These are phyloP conservation scores for Stenopsyche tienmushanensis DNA, from an alignment of 1,140 invertebrate genomes.

Conservation along the genomic window DNA sequence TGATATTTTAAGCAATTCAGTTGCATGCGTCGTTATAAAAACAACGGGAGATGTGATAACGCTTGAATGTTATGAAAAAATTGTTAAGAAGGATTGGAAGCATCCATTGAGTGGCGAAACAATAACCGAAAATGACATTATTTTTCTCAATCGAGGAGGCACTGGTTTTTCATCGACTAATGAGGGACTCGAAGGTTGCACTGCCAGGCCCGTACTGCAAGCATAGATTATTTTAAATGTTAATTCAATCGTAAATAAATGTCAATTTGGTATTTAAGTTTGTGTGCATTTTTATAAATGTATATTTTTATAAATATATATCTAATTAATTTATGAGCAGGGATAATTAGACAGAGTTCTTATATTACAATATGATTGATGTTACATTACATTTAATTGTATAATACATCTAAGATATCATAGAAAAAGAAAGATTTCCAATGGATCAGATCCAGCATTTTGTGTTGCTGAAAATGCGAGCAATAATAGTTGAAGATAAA, in stretches of 20 bases:
- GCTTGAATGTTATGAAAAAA: conserved; percentile 93
- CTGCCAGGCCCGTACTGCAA: conserved; percentile 84
- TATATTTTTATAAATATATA: too few species aligned
- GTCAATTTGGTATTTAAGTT: not conserved
- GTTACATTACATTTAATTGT: too few species aligned
- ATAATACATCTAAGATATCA: too few species aligned
- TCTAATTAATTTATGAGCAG: too few species aligned
- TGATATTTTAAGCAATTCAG: conserved; percentile 92
- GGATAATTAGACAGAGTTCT: too few species aligned
- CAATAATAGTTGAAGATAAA: too few species aligned
- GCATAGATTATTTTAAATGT: conserved; percentile 57
- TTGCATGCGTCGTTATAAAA: conserved; percentile 87
- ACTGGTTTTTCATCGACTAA: conserved; percentile 92
- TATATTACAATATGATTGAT: too few species aligned
- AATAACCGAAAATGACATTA: conserved; percentile 92
- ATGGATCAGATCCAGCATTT: too few species aligned
- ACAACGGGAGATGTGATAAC: conserved; percentile 89
- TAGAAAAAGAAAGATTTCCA: too few species aligned
- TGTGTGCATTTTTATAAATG: not conserved
- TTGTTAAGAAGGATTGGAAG: conserved; percentile 96
- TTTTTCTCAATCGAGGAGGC: conserved; percentile 89
- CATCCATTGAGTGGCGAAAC: conserved; percentile 90
- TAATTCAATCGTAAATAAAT: too few species aligned
- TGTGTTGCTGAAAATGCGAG: too few species aligned
- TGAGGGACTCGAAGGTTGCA: conserved; percentile 77